Conservation (phyloP, 2,113 vertebrate genomes). For the Saiga tatarica region DNA sequence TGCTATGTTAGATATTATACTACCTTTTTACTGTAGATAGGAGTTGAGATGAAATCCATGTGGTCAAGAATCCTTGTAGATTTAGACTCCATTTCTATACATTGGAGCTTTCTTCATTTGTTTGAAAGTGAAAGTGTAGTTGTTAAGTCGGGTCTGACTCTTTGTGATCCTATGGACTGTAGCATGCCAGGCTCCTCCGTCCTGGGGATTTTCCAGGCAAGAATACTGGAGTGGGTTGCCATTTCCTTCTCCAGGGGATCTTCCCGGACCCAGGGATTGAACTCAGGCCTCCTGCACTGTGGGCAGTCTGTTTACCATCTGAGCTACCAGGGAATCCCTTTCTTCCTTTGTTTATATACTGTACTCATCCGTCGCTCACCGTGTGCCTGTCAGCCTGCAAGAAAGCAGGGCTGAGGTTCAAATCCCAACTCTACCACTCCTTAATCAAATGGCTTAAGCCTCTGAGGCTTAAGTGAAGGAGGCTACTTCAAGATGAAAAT, state of each 20-base stretch:
- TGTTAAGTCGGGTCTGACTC: rapidly evolving
- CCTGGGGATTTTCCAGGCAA: not conserved
- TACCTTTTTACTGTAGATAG: not conserved
- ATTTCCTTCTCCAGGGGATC: not conserved
- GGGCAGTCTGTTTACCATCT: not conserved
- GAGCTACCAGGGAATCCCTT: not conserved
- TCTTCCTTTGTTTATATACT: not conserved
- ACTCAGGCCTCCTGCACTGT: not conserved
- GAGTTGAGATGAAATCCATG: not conserved
- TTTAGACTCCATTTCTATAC: not conserved
- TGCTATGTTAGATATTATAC: not conserved
- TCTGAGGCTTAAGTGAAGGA: not conserved
- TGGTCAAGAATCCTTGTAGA: not conserved
- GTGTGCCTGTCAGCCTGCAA: no score
- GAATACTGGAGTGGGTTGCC: not conserved
- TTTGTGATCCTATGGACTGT: not conserved
- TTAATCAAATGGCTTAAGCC: not conserved
- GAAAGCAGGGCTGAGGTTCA: not conserved
- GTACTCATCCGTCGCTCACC: not conserved
- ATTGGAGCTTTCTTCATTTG: not conserved
- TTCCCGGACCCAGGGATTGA: not conserved
- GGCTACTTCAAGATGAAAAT: not conserved
- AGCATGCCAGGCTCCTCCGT: not conserved
- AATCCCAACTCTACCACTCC: not conserved
- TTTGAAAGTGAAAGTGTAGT: not conserved